Base-by-base conservation (phyloP, 2,888 invertebrate genomes). In the Allolobophora icterica region DNA sequence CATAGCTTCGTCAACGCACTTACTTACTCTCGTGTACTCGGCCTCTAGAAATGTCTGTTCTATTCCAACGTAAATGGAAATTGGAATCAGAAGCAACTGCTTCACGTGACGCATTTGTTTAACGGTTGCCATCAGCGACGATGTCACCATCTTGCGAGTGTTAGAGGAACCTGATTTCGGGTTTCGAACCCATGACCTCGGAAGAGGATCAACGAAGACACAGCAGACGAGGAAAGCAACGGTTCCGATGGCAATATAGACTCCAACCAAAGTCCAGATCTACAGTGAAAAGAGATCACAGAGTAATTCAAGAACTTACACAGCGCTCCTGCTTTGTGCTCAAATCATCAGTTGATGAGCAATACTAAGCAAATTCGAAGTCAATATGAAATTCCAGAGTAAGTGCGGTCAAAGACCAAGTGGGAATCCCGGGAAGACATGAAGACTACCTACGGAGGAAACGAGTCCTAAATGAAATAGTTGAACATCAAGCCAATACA, bases 221-320 rank as follows among this genome's bases (percentile, higher is more conserved):
- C 97, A 97, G 91, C 99, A 97, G 95, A 99, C 97, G 92, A 97
- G 96, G 4, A 98, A 97, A 6, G 98, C 98, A 17, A 89, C 89
- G 45, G 90, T 30, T 19, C 92, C 92, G 11, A 92, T 91, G 58
- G 38, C 92, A 19, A 92, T 91, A 90, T 92, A 92, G 45, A 92
- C 89, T 19, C 92, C 92, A 52, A 92, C 91, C 92, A 92, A 90
- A 34, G 92, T 92, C 92, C 92, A 92, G n/a, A 92, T 89, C 92
- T 92, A 89, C 35, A 30, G 34, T 0, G 30, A 34, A 40, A 35
- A 24, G 19, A 1, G 24, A 24, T 34, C 34, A 84, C 11, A 11
- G 13, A 45, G 19, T 45, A 19, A 19, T 38, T 8, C 38, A 19
- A 19, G 19, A 13, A 45, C 1, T 17, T 19, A 4, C 8, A 3